Base-by-base conservation (phyloP, 2,797 vertebrate genomes). In the Zalophus californianus region DNA sequence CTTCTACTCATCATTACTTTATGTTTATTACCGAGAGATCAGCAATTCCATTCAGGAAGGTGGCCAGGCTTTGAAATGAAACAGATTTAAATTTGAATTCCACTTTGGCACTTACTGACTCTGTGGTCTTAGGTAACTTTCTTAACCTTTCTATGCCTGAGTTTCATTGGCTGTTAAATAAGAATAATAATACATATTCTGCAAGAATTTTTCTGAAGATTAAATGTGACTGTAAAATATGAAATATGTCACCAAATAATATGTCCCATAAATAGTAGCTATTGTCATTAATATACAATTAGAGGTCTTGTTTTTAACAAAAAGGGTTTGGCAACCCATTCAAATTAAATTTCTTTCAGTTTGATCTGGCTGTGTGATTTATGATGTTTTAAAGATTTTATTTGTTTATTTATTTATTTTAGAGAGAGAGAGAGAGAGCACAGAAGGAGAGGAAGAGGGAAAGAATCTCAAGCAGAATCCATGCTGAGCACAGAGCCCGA, bases 31-130 rank as follows among this genome's bases (percentile, higher is more conserved):
- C 21, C 16, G 48, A 94, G 68, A 50, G 23, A 84, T 18, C 13
- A 86, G 54, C 68, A 52, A 32, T 29, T 54, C 10, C 5, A 41
- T 23, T 66, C 41, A 66, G 75, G 21, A 41, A 62, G 70, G 29
- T 29, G 50, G 12, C 15, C 68, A 79, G 75, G 68, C 38, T 96
- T 94, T 70, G 62, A 66, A 56, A 91, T n/a, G 14, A 82, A 73
- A 68, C 54, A 48, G 56, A 70, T 72, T 86, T 72, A 35, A 72
- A 92, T 84, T 12, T 80, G 60, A 95, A 90, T 87, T 90, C 48
- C 20, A 90, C 7, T 83, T 38, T 84, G 75, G 23, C 5, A 58
- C 27, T 41, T 66, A 48, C 21, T 79, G 41, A 25, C 25, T 62
- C 3, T 5, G 32, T 68, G 52, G 58, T 66, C 54, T 54, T 20